Evolutionary conservation across 2,797 vertebrate genomes (phyloP).

Genomic region (Pogonophryne albipinna): DNA sequence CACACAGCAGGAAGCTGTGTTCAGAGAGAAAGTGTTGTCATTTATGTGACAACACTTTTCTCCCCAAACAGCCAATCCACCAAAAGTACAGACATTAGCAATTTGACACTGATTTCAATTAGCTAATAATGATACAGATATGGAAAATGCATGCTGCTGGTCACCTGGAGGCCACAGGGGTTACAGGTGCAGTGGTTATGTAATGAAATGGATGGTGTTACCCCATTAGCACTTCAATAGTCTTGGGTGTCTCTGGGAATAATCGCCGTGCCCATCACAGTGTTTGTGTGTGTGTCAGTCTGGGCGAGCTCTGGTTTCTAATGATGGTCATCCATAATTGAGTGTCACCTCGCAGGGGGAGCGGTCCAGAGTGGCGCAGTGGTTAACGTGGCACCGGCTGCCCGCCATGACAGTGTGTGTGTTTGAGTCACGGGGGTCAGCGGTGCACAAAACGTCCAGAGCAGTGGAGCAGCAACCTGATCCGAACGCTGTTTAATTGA

Average conservation of each 20-base stretch:
- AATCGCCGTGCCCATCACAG: conserved; percentile 62
- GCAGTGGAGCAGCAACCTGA: conserved; percentile 69
- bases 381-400: conserved; percentile 57
- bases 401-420: conserved; percentile 26
- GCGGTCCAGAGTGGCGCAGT: conserved; percentile 66
- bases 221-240: conserved; percentile 72
- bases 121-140: neutral
- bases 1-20: neutral
- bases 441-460: conserved; percentile 76
- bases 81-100: no score
- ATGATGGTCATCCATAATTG: conserved; percentile 84
- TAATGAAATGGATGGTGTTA: conserved; percentile 71
- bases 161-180: conserved; percentile 43
- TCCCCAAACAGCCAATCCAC: neutral
- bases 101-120: conserved; percentile 12
- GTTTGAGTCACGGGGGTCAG: conserved; percentile 73
- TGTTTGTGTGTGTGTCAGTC: conserved; percentile 55
- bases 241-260: conserved; percentile 77
- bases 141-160: conserved; percentile 20
- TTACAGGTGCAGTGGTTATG: conserved; percentile 51
- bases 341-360: conserved; percentile 72
- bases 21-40: neutral
- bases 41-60: neutral
- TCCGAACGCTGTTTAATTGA: conserved; percentile 78
- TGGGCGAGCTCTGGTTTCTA: conserved; percentile 83